These are phyloP conservation scores for Thomomys bottae DNA, from an alignment of 2,113 vertebrate species.

Conservation along the genomic window DNA sequence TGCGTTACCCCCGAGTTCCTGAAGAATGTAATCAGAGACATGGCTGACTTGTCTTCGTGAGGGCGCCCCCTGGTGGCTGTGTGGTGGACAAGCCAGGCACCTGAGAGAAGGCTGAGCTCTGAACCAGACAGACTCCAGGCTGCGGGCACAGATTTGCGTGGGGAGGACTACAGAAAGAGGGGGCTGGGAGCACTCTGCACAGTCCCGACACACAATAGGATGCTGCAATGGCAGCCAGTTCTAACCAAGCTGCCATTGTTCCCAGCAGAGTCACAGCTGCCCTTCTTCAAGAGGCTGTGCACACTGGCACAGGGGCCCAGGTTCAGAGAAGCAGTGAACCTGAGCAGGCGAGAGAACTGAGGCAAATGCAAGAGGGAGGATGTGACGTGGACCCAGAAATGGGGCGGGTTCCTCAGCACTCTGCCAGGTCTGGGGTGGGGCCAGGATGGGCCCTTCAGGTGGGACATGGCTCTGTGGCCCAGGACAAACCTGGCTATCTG, in stretches of 20 bases:
- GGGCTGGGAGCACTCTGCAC: background rate
- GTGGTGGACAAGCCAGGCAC: background rate
- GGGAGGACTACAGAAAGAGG: background rate
- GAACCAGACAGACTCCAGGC: background rate
- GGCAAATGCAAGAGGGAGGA: background rate
- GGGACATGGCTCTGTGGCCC: too few relatives aligned
- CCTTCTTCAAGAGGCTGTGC: background rate
- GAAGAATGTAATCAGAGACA: too few relatives aligned
- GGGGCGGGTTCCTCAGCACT: too few relatives aligned
- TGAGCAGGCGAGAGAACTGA: too few relatives aligned
- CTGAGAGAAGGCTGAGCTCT: background rate
- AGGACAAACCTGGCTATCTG: too few relatives aligned
- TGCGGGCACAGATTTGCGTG: too few relatives aligned
- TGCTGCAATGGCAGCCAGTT: background rate
- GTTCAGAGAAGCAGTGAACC: background rate
- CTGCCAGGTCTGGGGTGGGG: too few relatives aligned
- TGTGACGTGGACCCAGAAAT: background rate
- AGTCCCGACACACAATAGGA: background rate
- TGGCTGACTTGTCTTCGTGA: too few relatives aligned
- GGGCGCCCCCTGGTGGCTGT: background rate
- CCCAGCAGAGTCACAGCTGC: rapidly evolving
- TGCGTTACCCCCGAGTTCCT: background rate
- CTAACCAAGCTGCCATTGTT: background rate
- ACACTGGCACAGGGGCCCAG: background rate
- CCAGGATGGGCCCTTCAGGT: too few relatives aligned